Evolutionary conservation across 1,140 invertebrate genomes (phyloP), one percentile per base, ranked within the genome.

Genomic region (Sycobia sp.): DNA sequence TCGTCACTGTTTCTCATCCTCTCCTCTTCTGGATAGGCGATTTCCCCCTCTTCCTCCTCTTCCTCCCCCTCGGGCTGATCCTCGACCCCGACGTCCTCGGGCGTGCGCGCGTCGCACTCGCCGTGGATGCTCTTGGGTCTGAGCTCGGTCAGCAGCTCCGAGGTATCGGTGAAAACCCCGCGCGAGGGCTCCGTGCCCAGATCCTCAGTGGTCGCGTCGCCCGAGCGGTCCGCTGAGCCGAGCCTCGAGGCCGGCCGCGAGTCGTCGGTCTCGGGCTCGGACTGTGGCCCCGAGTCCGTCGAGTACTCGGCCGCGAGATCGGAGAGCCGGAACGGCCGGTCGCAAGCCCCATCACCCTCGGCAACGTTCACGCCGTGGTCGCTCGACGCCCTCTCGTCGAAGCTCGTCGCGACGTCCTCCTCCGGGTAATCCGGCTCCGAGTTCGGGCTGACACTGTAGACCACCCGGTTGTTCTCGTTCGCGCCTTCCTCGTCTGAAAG

Each of bases 231-330:
- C 13, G 73, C 71, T 0, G 75, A 78, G 0, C 73, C 75, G 0
- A 77, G 9, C 7, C 75, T 69, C 0, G 78, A 81, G 8, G 72
- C 66, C 0, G 79, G 79, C 47, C 77, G 71, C 0, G 79, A 81
- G 14, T 80, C 73, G 51, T 82, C 76, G 0, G 71, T 76, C 51
- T 81, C 76, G 1, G 78, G 74, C 32, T 80, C 80, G 0, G 80
- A 82, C 41, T 77, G 74, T 1, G 80, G 78, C 3, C 78, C 79
- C 2, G 79, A 81, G 55, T 81, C 80, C 3, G 76, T 76, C 0
- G 77, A 80, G 41, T 79, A 81, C 27, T 77, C 75, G 0, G 67
- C 66, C 0, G 72, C 74, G 14, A 81, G 64, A 63, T 82, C 79
- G 4, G 77, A 78, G 29, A 80, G 38, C 18, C 74, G 73, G 46